A percentile compares a stretch with the other conserved stretches of the same genome.
phyloP scores from a whole-genome alignment of 2,113 vertebrate species.

The Anas platyrhynchos region DNA sequence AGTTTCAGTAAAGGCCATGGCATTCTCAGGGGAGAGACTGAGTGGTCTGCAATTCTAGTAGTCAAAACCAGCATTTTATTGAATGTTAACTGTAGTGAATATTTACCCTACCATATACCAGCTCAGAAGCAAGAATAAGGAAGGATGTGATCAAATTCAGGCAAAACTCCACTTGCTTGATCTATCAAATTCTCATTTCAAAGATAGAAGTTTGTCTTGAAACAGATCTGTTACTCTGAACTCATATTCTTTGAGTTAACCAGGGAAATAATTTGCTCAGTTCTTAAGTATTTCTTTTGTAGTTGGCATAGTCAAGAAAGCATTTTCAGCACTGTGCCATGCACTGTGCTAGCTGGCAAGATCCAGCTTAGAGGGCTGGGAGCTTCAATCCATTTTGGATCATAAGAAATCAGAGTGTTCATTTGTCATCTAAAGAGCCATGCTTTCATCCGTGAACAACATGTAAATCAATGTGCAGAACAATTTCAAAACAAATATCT shows the following conservation, averaged over 20 bases:
- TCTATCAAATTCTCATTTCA: neutral
- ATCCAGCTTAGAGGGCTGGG: neutral
- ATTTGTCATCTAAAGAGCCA: neutral
- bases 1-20: neutral
- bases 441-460: neutral
- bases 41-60: neutral
- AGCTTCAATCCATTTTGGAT: constrained; percentile 1
- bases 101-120: neutral
- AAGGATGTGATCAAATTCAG: neutral
- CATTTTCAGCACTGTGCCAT: neutral
- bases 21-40: accelerated
- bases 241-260: neutral
- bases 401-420: neutral
- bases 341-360: neutral
- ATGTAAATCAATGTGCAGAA: neutral
- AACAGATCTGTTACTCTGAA: neutral
- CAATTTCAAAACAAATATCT: constrained; percentile 4
- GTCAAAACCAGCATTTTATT: neutral
- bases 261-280: neutral
- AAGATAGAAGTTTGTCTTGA: neutral
- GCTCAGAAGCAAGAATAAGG: neutral
- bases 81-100: neutral
- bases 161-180: neutral
- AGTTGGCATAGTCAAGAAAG: neutral
- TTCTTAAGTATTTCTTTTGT: neutral